Conservation (phyloP, 2,113 vertebrate species). For the Gila orcuttii region DNA sequence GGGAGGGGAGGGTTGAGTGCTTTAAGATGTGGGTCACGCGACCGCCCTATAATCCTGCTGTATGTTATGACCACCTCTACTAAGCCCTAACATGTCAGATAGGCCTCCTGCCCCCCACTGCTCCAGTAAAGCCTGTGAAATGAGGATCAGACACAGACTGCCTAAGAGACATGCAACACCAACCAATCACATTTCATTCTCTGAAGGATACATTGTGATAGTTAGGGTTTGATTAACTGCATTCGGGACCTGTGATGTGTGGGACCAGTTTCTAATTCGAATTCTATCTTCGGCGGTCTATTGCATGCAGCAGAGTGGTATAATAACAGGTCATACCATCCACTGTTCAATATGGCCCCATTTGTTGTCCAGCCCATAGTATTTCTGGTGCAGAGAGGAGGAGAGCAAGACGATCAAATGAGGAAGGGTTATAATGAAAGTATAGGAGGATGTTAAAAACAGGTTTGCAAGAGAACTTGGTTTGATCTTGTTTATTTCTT, state of each 20-base stretch:
- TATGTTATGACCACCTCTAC: conserved; percentile 35
- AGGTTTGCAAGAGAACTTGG: background rate
- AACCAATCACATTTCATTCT: conserved; percentile 24
- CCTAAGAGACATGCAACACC: conserved; percentile 36
- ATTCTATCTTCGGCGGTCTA: conserved; percentile 7
- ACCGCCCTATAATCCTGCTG: conserved; percentile 27
- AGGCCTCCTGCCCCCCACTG: conserved; percentile 1
- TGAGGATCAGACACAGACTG: conserved; percentile 26
- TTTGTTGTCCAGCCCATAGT: conserved; percentile 92
- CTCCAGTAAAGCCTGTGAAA: conserved; percentile 32
- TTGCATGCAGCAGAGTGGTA: conserved; percentile 36
- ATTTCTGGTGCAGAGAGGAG: conserved; percentile 78
- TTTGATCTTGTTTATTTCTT: conserved; percentile 3
- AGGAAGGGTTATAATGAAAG: conserved; percentile 8
- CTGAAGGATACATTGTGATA: conserved; percentile 3
- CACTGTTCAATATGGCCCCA: conserved; percentile 98
- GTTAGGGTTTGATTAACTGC: background rate
- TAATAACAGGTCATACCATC: conserved; percentile 84
- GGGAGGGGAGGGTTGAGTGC: conserved; percentile 12
- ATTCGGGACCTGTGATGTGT: background rate
- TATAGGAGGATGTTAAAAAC: conserved; percentile 12
- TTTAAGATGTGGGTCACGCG: conserved; percentile 44
- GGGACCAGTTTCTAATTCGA: background rate
- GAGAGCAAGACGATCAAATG: conserved; percentile 25
- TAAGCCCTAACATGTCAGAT: conserved; percentile 40